Evolutionary conservation across 2,797 vertebrate species (phyloP).

Genomic region (Sarcoramphus papa): DNA sequence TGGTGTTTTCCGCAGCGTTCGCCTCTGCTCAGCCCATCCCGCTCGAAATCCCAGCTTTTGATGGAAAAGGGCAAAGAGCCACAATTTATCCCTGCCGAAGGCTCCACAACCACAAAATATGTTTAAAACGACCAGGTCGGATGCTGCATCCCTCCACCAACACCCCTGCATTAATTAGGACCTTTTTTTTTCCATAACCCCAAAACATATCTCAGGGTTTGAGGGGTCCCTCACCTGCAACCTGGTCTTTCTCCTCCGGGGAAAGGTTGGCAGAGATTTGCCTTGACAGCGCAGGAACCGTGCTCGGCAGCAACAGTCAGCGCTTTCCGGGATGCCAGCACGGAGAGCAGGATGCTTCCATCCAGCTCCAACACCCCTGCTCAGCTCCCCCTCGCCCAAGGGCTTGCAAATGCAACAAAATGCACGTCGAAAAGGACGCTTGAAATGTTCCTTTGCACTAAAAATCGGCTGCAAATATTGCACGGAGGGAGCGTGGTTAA

Average conservation of each 20-base stretch:
- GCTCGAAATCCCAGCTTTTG: neutral
- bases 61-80: neutral
- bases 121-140: rapidly evolving
- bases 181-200: neutral
- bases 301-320: rapidly evolving
- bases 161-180: neutral
- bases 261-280: neutral
- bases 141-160: neutral
- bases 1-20: rapidly evolving
- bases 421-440: rapidly evolving
- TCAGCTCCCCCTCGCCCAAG: neutral
- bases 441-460: neutral
- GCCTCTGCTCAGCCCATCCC: neutral
- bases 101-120: neutral
- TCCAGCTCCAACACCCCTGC: neutral
- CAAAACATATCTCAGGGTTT: neutral
- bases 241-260: neutral
- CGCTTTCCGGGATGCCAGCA: neutral
- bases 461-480: neutral
- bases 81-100: neutral
- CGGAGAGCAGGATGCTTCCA: neutral
- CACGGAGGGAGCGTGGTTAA: neutral
- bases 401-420: neutral
- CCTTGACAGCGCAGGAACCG: neutral
- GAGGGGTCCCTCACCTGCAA: neutral